Base-by-base conservation (phyloP, 1,140 invertebrate species). In the Drosophila virilis region DNA sequence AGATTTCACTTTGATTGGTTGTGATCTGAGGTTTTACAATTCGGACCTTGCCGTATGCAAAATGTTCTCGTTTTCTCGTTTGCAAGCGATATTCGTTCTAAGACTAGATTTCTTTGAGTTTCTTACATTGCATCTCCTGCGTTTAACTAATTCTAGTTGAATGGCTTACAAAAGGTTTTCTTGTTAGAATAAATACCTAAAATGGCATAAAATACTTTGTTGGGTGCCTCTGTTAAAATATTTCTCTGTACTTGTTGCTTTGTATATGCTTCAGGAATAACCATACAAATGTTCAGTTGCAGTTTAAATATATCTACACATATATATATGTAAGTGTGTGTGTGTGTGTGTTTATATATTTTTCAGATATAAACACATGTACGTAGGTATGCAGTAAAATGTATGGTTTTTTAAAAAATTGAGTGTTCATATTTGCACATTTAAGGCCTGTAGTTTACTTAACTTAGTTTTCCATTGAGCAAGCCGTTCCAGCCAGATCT, bases 351-450 rank as follows among this genome's bases (percentile, higher is more conserved):
- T 17, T 40, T 55, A 17, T 55, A 5, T 4, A 22, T 28, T 28
- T 28, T 28, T 6, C 17, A 28, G 22, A 17, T 22, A 52, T 52
- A 52, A 54, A 57, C 43, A 72, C 17, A 42, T 71, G 32, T 50
- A 61, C 37, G 17, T 61, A 73, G 64, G 43, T 65, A 71, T 59
- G 22, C 46, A 45, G 62, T 73, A 81, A 67, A 74, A 65, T 81
- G 55, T 62, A 76, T 84, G 69, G 67, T 77, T 66, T 72, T 51
- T 46, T n/a, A n/a, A n/a, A 62, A 88, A 79, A 79, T 86, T 83
- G 76, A 88, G 78, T 70, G 79, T 88, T 88, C 59, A 80, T 89
- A 70, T 89, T 89, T 90, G 84, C 84, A 89, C 84, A 89, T 84
- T 90, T 84, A 89, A 89, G 84, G 84, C 84, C 80, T 90, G 80